These are phyloP conservation scores for Scatophagus argus DNA, from an alignment of 2,113 vertebrate species.

Conservation along the genomic window DNA sequence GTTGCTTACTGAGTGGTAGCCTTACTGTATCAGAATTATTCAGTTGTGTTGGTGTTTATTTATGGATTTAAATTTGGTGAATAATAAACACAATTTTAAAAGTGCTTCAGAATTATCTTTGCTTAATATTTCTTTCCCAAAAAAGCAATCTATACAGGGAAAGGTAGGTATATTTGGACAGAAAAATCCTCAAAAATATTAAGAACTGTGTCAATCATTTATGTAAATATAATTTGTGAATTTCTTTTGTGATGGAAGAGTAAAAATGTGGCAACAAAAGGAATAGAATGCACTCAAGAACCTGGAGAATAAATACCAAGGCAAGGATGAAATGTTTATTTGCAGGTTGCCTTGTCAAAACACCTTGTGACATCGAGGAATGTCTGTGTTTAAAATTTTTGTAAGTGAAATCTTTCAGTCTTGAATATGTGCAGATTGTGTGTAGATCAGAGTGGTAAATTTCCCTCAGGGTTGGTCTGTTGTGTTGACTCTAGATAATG, in stretches of 20 bases:
- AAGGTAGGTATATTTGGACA: slow-evolving; percentile 43
- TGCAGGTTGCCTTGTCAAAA: slow-evolving; percentile 24
- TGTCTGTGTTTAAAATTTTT: slow-evolving; percentile 26
- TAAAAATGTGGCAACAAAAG: slow-evolving; percentile 13
- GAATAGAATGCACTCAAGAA: slow-evolving; percentile 4
- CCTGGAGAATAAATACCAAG: neutral
- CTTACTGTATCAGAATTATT: neutral
- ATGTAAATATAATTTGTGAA: neutral
- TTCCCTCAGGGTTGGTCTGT: slow-evolving; percentile 40
- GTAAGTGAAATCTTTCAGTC: slow-evolving; percentile 38
- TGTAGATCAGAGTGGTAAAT: slow-evolving; percentile 26
- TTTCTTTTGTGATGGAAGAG: slow-evolving; percentile 22
- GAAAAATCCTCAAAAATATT: neutral
- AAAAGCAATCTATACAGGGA: slow-evolving; percentile 43
- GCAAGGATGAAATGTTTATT: slow-evolving; percentile 22
- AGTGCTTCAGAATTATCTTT: slow-evolving; percentile 36
- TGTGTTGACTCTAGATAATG: slow-evolving; percentile 37
- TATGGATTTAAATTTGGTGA: slow-evolving; percentile 1
- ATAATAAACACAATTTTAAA: slow-evolving; percentile 16
- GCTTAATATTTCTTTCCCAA: slow-evolving; percentile 30
- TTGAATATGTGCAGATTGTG: slow-evolving; percentile 21
- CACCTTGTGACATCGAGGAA: slow-evolving; percentile 36
- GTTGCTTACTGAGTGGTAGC: neutral
- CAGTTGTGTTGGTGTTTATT: slow-evolving; percentile 30
- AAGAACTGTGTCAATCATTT: slow-evolving; percentile 10